These are phyloP conservation scores for Drosophila kepulauana DNA, from an alignment of 1,140 invertebrate species.

Conservation along the genomic window DNA sequence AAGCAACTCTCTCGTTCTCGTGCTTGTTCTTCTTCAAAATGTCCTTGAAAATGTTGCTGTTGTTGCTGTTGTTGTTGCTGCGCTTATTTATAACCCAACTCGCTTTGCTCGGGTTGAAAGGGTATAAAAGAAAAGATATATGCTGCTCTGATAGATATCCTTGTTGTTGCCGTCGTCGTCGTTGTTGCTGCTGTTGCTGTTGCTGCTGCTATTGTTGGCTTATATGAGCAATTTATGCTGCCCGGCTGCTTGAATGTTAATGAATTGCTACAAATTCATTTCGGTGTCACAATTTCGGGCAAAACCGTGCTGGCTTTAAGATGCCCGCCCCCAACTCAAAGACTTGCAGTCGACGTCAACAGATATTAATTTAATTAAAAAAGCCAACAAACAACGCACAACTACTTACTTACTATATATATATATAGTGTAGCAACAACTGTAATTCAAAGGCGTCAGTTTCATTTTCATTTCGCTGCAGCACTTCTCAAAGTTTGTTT, in stretches of 20 bases:
- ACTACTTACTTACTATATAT: neutral
- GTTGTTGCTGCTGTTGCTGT: slow-evolving; percentile 1
- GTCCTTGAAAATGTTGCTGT: slow-evolving; percentile 68
- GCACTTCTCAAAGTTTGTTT: slow-evolving; percentile 21
- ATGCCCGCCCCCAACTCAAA: neutral
- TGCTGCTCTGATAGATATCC: slow-evolving; percentile 52
- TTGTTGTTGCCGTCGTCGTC: slow-evolving; percentile 37
- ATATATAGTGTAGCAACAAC: neutral
- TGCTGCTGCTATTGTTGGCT: slow-evolving; percentile 45
- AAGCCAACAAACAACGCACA: slow-evolving; percentile 21
- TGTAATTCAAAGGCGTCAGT: slow-evolving; percentile 33
- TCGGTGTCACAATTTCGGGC: slow-evolving; percentile 39
- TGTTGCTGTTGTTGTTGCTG: slow-evolving; percentile 44
- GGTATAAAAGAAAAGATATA: slow-evolving; percentile 65
- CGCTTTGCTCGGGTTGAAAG: slow-evolving; percentile 52
- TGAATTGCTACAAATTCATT: slow-evolving; percentile 78
- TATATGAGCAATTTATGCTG: slow-evolving; percentile 60
- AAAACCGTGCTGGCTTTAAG: slow-evolving; percentile 38
- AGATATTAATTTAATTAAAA: slow-evolving; percentile 72
- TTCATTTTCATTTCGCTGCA: slow-evolving; percentile 46
- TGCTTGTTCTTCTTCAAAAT: slow-evolving; percentile 53
- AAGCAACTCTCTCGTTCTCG: neutral
- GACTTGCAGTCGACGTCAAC: slow-evolving; percentile 1
- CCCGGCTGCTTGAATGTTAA: slow-evolving; percentile 68
- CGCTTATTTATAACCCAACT: slow-evolving; percentile 70